Evolutionary conservation across 2,888 invertebrate species (phyloP).

Genomic region (Drosophila parthenogenetica): DNA sequence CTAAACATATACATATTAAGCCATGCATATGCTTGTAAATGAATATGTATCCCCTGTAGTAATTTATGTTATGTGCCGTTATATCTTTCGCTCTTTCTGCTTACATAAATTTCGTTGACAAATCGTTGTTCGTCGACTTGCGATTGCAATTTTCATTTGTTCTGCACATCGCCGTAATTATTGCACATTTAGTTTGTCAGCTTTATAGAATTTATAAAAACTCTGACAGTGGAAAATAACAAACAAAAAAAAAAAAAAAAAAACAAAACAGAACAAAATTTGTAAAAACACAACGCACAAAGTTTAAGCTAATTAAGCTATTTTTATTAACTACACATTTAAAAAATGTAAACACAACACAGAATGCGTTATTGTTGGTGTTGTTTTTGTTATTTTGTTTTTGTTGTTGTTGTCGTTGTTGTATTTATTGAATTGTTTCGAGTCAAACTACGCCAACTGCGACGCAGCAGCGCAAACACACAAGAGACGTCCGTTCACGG

Average conservation of each 20-base stretch:
- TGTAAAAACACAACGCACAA: slow-evolving; percentile 33
- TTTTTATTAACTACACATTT: slow-evolving; percentile 38
- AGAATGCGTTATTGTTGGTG: slow-evolving; percentile 11
- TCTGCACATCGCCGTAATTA: slow-evolving; percentile 30
- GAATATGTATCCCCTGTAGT: slow-evolving; percentile 15
- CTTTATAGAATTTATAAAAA: slow-evolving; percentile 8
- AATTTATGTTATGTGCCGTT: slow-evolving; percentile 46
- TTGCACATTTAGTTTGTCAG: slow-evolving; percentile 35
- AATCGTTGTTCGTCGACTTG: slow-evolving; percentile 31
- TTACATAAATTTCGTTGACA: slow-evolving; percentile 57
- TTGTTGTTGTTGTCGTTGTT: slow-evolving; percentile 49
- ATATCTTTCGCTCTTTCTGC: slow-evolving; percentile 27
- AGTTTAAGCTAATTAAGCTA: slow-evolving; percentile 26
- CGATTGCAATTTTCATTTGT: slow-evolving; percentile 13
- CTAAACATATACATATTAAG: slow-evolving; percentile 19
- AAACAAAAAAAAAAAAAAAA: slow-evolving; percentile 12
- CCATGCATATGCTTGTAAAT: slow-evolving; percentile 28
- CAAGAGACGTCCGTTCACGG: slow-evolving; percentile 65
- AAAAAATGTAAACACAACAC: slow-evolving; percentile 50
- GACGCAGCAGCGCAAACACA: slow-evolving; percentile 65
- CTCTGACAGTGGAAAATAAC: slow-evolving; percentile 23
- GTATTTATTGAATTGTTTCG: slow-evolving; percentile 51
- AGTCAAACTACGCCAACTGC: slow-evolving; percentile 69
- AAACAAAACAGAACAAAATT: slow-evolving; percentile 1
- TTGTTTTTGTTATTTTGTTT: slow-evolving; percentile 37